Evolutionary conservation across 2,888 invertebrate species (phyloP), one percentile per base, ranked within the genome.

Genomic region (Campoplex capitator): DNA sequence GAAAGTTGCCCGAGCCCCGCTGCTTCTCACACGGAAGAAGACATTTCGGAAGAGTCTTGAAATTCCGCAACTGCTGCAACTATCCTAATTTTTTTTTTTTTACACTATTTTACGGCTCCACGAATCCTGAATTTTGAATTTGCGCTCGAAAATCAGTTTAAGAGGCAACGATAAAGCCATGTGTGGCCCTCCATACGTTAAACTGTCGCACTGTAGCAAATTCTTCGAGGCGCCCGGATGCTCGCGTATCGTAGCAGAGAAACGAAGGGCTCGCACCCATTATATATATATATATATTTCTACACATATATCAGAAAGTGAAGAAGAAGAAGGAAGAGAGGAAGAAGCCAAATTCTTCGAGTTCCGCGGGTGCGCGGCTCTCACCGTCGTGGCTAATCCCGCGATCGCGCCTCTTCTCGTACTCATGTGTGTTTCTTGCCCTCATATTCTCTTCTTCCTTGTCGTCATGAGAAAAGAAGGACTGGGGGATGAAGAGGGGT

Each of bases 291-390:
- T 23, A 56, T 56, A 56, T 28, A 38, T 18, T 11, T 54, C 18
- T 56, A 56, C 54, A 74, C 48, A 68, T 78, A 67, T 67, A 77
- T 67, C 45, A 51, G 42, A 42, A 38, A 13, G 23, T 7, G 28
- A 58, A 75, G 54, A 78, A 81, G 78, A 67, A 82, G 54, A 68
- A 76, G 77, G 56, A 86, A 78, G 81, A 84, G 79, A 82, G 78
- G 86, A 84, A 83, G 84, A 79, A 83, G 71, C 74, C 79, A 73
- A 87, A 88, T 88, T 88, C 88, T 84, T 86, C 80, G 87, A 86
- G 87, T 88, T 88, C 87, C 88, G 86, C 79, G 88, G 88, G 88
- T 78, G 81, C 84, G 67, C 80, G 80, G 58, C 77, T 86, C 77
- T 84, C 86, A 82, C 77, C 81, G 77, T 68, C 73, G 74, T 67